Percentiles rank a stretch among this genome's conserved stretches.
These are phyloP conservation scores for Anguilla pacifica DNA, from an alignment of 2,797 vertebrate species.

Conservation along the genomic window DNA sequence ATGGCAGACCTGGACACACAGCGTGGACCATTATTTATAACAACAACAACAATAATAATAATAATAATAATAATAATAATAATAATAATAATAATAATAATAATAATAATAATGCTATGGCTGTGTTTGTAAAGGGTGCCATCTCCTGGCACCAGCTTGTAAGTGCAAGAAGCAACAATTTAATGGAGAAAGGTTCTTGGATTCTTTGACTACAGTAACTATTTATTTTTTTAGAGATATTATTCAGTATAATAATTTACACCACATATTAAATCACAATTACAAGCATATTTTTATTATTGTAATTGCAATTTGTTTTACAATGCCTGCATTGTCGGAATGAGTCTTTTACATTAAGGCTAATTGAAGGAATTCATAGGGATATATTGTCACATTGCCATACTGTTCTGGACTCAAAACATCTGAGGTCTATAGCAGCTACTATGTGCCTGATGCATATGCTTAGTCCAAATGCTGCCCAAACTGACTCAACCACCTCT, in stretches of 20 bases:
- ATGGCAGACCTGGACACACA: background rate
- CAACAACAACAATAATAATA: background rate
- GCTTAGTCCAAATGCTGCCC: background rate
- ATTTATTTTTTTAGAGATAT: background rate
- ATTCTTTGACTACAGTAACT: background rate
- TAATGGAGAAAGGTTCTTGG: background rate
- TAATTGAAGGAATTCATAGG: background rate
- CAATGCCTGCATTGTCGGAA: background rate
- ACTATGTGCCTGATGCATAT: background rate
- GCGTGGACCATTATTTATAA: background rate
- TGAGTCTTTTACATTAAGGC: background rate
- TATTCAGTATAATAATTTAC: background rate
- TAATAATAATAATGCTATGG: too few relatives aligned
- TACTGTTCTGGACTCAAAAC: background rate
- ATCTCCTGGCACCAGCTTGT: constrained; percentile 10
- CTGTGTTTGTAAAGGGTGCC: constrained; percentile 17
- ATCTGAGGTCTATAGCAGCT: background rate
- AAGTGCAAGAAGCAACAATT: background rate
- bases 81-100: too few relatives aligned
- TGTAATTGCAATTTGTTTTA: background rate
- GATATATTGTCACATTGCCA: background rate
- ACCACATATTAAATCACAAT: background rate
- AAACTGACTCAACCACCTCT: background rate
- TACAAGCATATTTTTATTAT: background rate
- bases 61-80: too few relatives aligned